These are phyloP conservation scores for Channallabes apus DNA, from an alignment of 2,797 vertebrate species.

Conservation along the genomic window DNA sequence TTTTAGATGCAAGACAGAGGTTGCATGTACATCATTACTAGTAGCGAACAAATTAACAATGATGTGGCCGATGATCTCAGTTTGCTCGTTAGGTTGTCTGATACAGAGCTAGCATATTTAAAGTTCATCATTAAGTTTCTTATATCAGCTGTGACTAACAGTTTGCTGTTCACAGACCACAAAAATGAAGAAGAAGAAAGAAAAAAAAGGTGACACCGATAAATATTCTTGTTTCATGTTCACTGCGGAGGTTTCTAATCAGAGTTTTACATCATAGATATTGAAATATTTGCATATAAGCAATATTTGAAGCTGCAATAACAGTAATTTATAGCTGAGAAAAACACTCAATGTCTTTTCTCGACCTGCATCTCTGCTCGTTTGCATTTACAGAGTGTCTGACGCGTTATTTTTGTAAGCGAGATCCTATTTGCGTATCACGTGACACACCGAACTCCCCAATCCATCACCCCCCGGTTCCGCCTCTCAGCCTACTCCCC, in stretches of 20 bases:
- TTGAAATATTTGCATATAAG: neutral
- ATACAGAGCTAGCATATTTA: neutral
- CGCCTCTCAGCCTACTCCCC: constrained; percentile 53
- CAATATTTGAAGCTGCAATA: neutral
- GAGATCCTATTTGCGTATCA: constrained; percentile 46
- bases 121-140: neutral
- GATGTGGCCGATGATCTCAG: neutral
- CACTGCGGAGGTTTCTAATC: neutral
- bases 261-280: neutral
- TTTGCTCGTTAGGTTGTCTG: neutral
- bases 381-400: constrained; percentile 1
- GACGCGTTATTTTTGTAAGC: constrained; percentile 12
- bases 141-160: neutral
- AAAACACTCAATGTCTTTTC: neutral
- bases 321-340: neutral
- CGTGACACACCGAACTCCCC: constrained; percentile 41
- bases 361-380: neutral
- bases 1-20: neutral
- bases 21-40: neutral
- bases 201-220: neutral
- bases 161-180: neutral
- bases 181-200: neutral
- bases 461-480: constrained; percentile 55
- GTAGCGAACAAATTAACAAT: neutral
- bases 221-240: neutral